Conservation (phyloP, 1,140 invertebrate genomes). For the Geopemphigus sp. region DNA sequence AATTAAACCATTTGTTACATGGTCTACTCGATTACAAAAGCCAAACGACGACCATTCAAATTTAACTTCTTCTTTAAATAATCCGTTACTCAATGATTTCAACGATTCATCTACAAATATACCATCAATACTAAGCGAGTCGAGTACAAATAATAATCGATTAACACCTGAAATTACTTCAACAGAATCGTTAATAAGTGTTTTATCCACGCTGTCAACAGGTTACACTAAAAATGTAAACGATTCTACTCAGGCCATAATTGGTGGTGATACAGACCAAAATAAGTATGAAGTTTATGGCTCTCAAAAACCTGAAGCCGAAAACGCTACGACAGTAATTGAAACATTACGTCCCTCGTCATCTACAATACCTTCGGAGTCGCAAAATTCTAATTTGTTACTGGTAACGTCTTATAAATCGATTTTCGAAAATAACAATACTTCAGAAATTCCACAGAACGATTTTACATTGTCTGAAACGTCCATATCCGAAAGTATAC, state of each 20-base stretch:
- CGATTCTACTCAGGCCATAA: background rate
- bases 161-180: constrained; percentile 5
- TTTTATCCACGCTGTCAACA: background rate
- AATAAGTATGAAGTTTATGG: constrained; percentile 45
- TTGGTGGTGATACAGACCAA: constrained; percentile 37
- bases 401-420: constrained; percentile 45
- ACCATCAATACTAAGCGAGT: background rate
- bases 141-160: background rate
- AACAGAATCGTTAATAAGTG: constrained; percentile 14
- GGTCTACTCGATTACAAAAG: constrained; percentile 51
- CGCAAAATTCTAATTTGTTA: constrained; percentile 20
- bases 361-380: constrained; percentile 21
- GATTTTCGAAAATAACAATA: constrained; percentile 33
- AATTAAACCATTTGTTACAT: constrained; percentile 51
- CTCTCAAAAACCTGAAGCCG: constrained; percentile 33
- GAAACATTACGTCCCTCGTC: constrained; percentile 39
- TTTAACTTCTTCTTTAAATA: constrained; percentile 1
- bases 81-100: background rate
- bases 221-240: background rate
- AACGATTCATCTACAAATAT: background rate
- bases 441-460: constrained; percentile 2
- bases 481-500: background rate
- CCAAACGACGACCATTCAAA: constrained; percentile 37
- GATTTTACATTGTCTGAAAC: background rate
- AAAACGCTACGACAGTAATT: constrained; percentile 34